Conservation (phyloP, 2,888 invertebrate genomes). For the Octodonta nipae region DNA sequence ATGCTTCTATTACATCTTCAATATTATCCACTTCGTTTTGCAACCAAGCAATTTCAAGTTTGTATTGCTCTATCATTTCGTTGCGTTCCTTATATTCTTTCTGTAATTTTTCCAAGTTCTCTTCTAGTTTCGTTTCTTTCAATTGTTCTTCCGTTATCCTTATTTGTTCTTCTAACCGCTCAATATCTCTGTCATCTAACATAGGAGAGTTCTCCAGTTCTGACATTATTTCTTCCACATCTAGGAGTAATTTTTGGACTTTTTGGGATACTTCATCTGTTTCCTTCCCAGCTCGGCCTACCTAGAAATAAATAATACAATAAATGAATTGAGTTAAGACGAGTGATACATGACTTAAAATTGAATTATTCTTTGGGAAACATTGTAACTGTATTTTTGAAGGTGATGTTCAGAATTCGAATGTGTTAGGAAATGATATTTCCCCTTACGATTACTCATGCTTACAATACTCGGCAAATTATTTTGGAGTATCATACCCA, state of each 20-base stretch:
- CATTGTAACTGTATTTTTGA: too few species aligned
- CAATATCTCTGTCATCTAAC: constrained; percentile 53
- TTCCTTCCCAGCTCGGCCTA: constrained; percentile 76
- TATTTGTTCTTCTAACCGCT: constrained; percentile 48
- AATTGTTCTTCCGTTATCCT: constrained; percentile 58
- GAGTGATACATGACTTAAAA: too few species aligned
- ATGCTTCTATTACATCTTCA: constrained; percentile 60
- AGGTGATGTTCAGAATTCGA: too few species aligned
- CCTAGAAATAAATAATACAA: constrained; percentile 46
- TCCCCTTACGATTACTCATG: too few species aligned
- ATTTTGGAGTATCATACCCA: too few species aligned
- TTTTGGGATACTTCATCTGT: constrained; percentile 68
- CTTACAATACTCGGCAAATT: too few species aligned
- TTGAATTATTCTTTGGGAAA: too few species aligned
- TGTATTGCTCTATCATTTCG: constrained; percentile 67
- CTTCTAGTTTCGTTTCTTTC: constrained; percentile 57
- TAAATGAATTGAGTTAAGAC: too few species aligned
- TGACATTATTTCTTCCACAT: constrained; percentile 63
- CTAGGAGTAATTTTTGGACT: constrained; percentile 65
- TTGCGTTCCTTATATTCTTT: constrained; percentile 42
- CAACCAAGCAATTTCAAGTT: constrained; percentile 58
- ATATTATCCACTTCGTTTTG: constrained; percentile 69
- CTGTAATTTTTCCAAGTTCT: constrained; percentile 58
- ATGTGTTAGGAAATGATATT: too few species aligned
- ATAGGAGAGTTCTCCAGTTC: constrained; percentile 63